Evolutionary conservation across 2,797 vertebrate genomes (phyloP).

Genomic region (Fringilla coelebs): DNA sequence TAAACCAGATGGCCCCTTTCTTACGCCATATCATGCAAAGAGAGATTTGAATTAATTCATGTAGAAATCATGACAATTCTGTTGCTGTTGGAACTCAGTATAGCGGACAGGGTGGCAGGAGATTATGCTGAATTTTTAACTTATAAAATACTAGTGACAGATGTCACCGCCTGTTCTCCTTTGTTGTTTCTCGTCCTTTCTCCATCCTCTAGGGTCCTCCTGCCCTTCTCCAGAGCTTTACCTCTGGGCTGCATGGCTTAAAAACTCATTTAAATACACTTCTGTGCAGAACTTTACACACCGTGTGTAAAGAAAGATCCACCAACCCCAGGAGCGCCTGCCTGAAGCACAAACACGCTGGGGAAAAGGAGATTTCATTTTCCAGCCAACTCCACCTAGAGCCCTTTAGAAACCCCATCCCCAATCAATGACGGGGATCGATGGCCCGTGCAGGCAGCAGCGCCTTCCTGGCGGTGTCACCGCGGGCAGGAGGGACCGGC

Average conservation of each 20-base stretch:
- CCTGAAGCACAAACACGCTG: not conserved
- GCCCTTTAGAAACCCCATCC: not conserved
- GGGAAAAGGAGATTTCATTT: not conserved
- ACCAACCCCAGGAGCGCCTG: accelerated
- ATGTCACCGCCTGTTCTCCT: constrained; percentile 42
- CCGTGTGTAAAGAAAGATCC: not conserved
- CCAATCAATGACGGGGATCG: not conserved
- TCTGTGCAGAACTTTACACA: not conserved
- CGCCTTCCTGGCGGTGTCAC: not conserved
- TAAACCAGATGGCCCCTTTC: constrained; percentile 70
- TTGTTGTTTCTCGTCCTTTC: constrained; percentile 15
- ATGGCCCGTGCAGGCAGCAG: not conserved
- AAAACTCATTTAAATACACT: not conserved
- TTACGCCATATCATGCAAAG: constrained; percentile 63
- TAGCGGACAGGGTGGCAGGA: constrained; percentile 53
- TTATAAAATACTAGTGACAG: constrained; percentile 44
- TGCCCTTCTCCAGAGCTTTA: not conserved
- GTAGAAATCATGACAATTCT: constrained; percentile 61
- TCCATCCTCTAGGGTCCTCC: not conserved
- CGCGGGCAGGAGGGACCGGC: accelerated
- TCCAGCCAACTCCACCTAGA: not conserved
- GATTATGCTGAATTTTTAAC: constrained; percentile 60
- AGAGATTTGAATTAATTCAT: constrained; percentile 68
- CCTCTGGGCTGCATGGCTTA: not conserved
- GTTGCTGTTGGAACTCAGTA: constrained; percentile 56